phyloP scores from a whole-genome alignment of 2,888 invertebrate species.

The Sisyra nigra region DNA sequence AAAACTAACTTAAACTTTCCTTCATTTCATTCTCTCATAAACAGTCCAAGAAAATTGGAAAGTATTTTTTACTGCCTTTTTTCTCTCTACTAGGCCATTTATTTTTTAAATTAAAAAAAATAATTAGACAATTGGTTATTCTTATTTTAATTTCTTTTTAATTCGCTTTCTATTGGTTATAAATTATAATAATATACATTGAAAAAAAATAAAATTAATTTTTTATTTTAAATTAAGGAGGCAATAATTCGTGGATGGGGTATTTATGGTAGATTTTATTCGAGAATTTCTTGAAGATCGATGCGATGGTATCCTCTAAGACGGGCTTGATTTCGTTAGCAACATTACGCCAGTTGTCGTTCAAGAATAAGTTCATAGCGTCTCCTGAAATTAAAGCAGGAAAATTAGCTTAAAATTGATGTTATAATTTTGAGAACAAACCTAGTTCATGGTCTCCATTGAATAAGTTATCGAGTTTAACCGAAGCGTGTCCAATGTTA shows the following conservation, averaged over 20 bases:
- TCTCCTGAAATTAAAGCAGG: slow-evolving; percentile 29
- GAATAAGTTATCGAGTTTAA: slow-evolving; percentile 54
- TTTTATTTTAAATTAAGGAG: slow-evolving; percentile 19
- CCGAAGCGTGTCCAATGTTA: slow-evolving; percentile 42
- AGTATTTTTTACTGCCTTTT: too few species aligned
- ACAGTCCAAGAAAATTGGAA: too few species aligned
- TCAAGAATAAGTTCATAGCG: slow-evolving; percentile 58
- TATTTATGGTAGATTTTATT: slow-evolving; percentile 42
- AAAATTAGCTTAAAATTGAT: not conserved
- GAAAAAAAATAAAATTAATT: not conserved
- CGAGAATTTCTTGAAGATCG: slow-evolving; percentile 37
- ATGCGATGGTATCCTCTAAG: slow-evolving; percentile 43
- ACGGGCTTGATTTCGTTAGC: slow-evolving; percentile 53
- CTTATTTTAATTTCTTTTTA: not conserved
- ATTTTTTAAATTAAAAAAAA: not conserved
- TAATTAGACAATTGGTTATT: not conserved
- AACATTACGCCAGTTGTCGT: slow-evolving; percentile 60
- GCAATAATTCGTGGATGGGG: slow-evolving; percentile 36
- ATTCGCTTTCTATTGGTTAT: not conserved
- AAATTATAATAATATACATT: not conserved
- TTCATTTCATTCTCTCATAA: too few species aligned
- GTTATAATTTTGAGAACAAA: slow-evolving; percentile 19
- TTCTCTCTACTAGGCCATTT: not conserved
- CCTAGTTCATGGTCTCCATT: slow-evolving; percentile 51
- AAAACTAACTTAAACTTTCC: too few species aligned